These are phyloP conservation scores for Propsilocerus akamusi DNA, from an alignment of 1,140 invertebrate species.

Conservation along the genomic window DNA sequence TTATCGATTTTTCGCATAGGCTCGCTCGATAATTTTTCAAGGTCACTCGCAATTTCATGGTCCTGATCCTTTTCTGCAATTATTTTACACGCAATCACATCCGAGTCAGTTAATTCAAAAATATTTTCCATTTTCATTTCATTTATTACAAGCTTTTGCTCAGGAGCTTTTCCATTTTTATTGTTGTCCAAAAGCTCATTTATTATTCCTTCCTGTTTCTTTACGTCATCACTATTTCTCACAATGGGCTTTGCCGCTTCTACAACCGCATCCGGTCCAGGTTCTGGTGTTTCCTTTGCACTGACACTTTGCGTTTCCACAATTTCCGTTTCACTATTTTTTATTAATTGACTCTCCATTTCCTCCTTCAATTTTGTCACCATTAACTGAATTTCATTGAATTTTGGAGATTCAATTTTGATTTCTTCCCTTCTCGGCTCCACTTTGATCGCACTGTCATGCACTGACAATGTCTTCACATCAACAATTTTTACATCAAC, in stretches of 20 bases:
- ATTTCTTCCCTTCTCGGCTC: background rate
- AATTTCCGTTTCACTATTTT: too few relatives aligned
- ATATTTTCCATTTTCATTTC: too few relatives aligned
- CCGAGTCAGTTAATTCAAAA: too few relatives aligned
- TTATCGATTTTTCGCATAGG: background rate
- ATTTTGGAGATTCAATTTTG: background rate
- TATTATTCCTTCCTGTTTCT: too few relatives aligned
- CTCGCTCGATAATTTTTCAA: background rate
- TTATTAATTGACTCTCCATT: conserved; percentile 1
- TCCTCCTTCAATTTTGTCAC: background rate
- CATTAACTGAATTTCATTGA: background rate
- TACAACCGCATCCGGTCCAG: background rate
- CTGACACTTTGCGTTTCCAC: background rate
- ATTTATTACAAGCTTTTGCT: too few relatives aligned
- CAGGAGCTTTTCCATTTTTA: too few relatives aligned
- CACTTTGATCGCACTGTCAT: background rate
- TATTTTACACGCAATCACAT: too few relatives aligned
- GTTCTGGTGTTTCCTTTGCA: background rate
- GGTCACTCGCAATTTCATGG: background rate
- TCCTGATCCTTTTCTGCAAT: too few relatives aligned
- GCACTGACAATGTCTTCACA: background rate
- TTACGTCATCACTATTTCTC: too few relatives aligned
- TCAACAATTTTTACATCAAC: too few relatives aligned
- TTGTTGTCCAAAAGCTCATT: too few relatives aligned
- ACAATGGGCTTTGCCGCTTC: too few relatives aligned